phyloP scores from a whole-genome alignment of 2,113 vertebrate genomes.

The Campylomormyrus tamandua region DNA sequence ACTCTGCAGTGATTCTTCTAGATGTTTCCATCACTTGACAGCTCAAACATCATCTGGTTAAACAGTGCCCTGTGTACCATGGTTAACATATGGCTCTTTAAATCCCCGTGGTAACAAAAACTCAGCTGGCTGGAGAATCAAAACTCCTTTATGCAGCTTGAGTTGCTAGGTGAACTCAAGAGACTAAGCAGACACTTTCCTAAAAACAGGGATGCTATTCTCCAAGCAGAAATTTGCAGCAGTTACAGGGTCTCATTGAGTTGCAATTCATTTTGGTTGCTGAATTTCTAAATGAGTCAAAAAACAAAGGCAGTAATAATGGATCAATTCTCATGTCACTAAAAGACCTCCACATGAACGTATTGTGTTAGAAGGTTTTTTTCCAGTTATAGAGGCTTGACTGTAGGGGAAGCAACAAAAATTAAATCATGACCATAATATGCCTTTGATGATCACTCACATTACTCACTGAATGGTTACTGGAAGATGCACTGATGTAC shows the following conservation, averaged over 20 bases:
- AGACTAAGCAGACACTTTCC: neutral
- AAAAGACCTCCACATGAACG: neutral
- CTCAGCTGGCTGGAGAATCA: neutral
- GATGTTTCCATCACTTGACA: neutral
- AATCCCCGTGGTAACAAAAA: neutral
- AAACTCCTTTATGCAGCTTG: conserved; percentile 11
- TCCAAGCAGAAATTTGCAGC: neutral
- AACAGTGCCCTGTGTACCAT: neutral
- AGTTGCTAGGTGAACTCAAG: conserved; percentile 21
- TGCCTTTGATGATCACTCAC: no score
- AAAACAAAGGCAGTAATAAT: neutral
- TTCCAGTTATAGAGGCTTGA: neutral
- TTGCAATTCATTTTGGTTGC: neutral
- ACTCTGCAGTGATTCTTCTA: neutral
- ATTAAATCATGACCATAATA: no score
- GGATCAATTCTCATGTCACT: conserved; percentile 11
- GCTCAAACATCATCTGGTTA: neutral
- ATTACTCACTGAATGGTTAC: neutral
- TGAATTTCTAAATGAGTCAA: neutral
- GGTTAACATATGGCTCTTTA: neutral
- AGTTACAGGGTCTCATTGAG: neutral
- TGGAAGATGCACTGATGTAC: neutral
- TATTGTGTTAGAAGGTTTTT: neutral
- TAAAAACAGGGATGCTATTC: neutral
- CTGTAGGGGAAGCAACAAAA: neutral